Percentiles rank a stretch among this genome's conserved stretches.
Conservation (phyloP, 2,113 vertebrate genomes). For the Chaetops frenatus region DNA sequence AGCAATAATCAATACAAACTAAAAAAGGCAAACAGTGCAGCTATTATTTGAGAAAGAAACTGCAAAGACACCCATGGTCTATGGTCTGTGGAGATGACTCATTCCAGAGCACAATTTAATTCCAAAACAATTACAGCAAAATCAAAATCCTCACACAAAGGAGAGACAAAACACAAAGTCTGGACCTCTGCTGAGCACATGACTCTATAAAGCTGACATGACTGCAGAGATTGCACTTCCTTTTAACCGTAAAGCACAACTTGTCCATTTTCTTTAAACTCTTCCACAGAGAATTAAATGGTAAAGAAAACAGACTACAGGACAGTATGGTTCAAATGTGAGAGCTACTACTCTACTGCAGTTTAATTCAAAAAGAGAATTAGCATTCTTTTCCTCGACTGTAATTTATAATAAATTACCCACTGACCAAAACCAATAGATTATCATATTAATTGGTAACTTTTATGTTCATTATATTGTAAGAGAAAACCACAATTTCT, state of each 20-base stretch:
- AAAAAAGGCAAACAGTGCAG: background rate
- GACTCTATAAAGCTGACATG: background rate
- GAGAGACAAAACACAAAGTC: background rate
- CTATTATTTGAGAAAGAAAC: constrained; percentile 11
- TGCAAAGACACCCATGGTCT: constrained; percentile 18
- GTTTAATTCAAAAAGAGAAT: background rate
- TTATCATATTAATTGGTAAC: constrained; percentile 33
- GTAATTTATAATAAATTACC: constrained; percentile 15
- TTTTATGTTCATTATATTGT: constrained; percentile 4
- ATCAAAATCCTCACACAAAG: constrained; percentile 31
- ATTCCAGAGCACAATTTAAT: constrained; percentile 45
- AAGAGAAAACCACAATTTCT: constrained; percentile 16
- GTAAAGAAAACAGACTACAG: background rate
- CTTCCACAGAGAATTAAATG: background rate
- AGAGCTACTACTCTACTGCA: background rate
- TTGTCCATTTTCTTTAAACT: background rate
- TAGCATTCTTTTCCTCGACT: background rate
- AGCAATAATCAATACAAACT: background rate
- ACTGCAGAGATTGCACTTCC: background rate
- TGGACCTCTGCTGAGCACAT: constrained; percentile 6
- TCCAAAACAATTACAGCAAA: constrained; percentile 49
- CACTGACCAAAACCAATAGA: constrained; percentile 46
- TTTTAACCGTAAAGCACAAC: background rate
- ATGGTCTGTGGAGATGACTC: constrained; percentile 44
- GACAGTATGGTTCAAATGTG: background rate